A percentile compares a stretch with the other conserved stretches of the same genome.
Conservation (phyloP, 2,797 vertebrate species). For the Pipistrellus nathusii region DNA sequence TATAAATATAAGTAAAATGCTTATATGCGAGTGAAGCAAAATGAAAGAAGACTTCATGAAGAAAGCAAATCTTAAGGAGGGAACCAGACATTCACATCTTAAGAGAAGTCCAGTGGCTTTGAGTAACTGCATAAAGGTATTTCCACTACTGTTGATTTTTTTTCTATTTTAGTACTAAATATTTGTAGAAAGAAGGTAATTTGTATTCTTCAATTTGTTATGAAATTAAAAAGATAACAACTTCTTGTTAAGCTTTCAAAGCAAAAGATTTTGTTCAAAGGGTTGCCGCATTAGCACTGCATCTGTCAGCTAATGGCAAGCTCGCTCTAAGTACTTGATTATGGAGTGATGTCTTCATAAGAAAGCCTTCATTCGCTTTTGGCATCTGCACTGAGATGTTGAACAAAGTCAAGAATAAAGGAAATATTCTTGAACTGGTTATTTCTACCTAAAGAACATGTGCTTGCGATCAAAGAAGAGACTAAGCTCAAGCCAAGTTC, state of each 20-base stretch:
- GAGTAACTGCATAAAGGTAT: background rate
- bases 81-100: background rate
- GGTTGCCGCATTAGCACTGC: background rate
- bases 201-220: background rate
- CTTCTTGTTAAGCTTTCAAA: slow-evolving; percentile 27
- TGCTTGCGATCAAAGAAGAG: background rate
- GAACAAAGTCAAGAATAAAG: slow-evolving; percentile 58
- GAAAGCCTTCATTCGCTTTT: slow-evolving; percentile 25
- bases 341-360: slow-evolving; percentile 26
- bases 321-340: background rate
- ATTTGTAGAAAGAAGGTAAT: slow-evolving; percentile 15
- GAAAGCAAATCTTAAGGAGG: background rate
- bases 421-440: slow-evolving; percentile 16
- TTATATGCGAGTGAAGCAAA: background rate
- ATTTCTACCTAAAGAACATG: slow-evolving; percentile 28
- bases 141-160: background rate
- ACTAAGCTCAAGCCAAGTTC: background rate
- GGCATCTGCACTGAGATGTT: background rate
- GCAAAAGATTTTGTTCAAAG: background rate
- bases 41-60: slow-evolving; percentile 51
- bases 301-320: background rate
- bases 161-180: slow-evolving; percentile 8
- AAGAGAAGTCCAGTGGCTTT: slow-evolving; percentile 24
- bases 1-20: slow-evolving; percentile 24
- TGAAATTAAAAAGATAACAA: background rate